These are phyloP conservation scores for Tinea pellionella DNA, from an alignment of 2,888 invertebrate genomes.

Conservation along the genomic window DNA sequence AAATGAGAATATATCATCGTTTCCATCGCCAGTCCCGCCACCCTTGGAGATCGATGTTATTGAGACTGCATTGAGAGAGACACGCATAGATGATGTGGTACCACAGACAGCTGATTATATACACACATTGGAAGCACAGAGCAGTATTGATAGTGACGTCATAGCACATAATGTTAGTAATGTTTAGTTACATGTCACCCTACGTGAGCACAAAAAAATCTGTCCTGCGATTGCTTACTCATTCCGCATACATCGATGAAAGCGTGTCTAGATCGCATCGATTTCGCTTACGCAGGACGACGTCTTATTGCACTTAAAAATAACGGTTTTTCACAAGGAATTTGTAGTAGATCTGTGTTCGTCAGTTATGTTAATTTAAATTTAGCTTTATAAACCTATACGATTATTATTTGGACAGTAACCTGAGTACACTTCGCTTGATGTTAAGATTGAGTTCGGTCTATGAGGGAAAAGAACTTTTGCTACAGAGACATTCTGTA, in stretches of 20 bases:
- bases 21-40: slow-evolving; percentile 15
- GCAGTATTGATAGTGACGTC: slow-evolving; percentile 70
- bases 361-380: too few species aligned
- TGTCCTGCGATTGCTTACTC: background rate
- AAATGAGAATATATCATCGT: slow-evolving; percentile 46
- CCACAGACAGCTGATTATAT: slow-evolving; percentile 61
- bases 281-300: slow-evolving; percentile 27
- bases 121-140: slow-evolving; percentile 60
- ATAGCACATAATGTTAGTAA: slow-evolving; percentile 77
- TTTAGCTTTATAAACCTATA: background rate
- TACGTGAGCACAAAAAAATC: too few species aligned
- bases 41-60: slow-evolving; percentile 25
- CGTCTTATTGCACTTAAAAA: too few species aligned
- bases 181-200: background rate
- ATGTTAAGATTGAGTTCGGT: too few species aligned
- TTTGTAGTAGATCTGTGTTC: too few species aligned
- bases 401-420: too few species aligned
- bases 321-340: too few species aligned
- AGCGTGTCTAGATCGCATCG: too few species aligned
- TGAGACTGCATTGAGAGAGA: slow-evolving; percentile 65
- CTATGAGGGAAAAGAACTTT: too few species aligned
- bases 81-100: slow-evolving; percentile 70
- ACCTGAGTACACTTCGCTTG: too few species aligned
- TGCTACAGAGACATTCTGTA: too few species aligned
- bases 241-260: too few species aligned